Conservation (phyloP, 64 coral and sea anemone genomes). For the Montipora foliosa region DNA sequence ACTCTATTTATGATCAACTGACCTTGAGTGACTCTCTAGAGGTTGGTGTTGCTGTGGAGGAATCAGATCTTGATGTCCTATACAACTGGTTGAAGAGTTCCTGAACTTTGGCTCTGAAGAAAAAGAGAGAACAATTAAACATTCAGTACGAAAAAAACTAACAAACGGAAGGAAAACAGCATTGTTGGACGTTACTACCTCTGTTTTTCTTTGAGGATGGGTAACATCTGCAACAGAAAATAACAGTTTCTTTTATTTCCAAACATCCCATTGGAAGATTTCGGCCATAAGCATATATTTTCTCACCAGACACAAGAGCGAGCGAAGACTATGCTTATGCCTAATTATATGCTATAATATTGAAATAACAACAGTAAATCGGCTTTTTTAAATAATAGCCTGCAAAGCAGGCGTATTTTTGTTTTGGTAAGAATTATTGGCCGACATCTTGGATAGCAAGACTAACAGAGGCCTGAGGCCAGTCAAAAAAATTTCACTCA, state of each 20-base stretch:
- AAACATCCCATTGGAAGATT: not conserved
- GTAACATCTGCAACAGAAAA: slow-evolving; percentile 63
- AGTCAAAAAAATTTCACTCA: too few species aligned
- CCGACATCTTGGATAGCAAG: too few species aligned
- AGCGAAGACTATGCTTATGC: too few species aligned
- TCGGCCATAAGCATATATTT: not conserved
- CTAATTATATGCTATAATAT: too few species aligned
- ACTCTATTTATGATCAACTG: not conserved
- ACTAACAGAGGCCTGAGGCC: too few species aligned
- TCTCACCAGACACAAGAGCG: too few species aligned
- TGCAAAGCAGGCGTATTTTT: too few species aligned
- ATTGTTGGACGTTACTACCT: slow-evolving; percentile 44
- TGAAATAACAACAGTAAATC: too few species aligned
- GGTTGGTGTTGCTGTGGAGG: slow-evolving; percentile 29
- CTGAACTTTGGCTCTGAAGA: slow-evolving; percentile 43
- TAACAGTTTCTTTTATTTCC: not conserved
- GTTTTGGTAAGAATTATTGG: too few species aligned
- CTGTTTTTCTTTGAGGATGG: slow-evolving; percentile 89
- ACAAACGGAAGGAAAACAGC: not conserved
- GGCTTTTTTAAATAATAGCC: too few species aligned
- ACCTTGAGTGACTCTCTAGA: slow-evolving; percentile 84
- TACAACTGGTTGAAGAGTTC: slow-evolving; percentile 49
- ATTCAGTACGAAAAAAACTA: not conserved
- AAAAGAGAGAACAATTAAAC: not conserved
- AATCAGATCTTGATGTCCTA: slow-evolving; percentile 41